These are phyloP conservation scores for Seira musarum DNA, from an alignment of 2,888 invertebrate genomes.

Conservation along the genomic window DNA sequence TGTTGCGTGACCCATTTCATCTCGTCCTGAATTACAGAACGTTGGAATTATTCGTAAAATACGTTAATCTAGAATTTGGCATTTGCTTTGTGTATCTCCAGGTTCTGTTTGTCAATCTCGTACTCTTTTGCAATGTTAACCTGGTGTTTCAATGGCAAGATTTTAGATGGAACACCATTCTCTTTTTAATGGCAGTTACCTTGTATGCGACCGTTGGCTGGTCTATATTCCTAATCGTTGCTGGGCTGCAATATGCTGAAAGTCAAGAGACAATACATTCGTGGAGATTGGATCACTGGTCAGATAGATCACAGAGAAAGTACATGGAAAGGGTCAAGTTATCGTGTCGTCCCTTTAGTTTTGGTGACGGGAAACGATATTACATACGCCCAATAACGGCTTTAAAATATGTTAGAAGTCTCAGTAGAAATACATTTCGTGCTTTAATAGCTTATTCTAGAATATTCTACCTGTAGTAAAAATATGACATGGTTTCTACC, in stretches of 20 bases:
- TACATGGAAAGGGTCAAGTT: background rate
- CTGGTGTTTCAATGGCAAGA: background rate
- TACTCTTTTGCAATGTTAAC: background rate
- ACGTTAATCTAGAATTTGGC: background rate
- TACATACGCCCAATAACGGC: background rate
- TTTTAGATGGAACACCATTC: too few relatives aligned
- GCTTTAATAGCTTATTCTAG: background rate
- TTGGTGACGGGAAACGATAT: conserved; percentile 13
- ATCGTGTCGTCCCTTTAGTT: background rate
- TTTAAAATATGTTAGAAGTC: background rate
- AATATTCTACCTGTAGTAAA: too few relatives aligned
- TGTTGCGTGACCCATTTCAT: background rate
- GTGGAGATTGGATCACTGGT: background rate
- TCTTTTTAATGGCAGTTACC: background rate
- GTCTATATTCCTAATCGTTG: background rate
- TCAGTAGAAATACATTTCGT: background rate
- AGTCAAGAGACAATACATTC: background rate
- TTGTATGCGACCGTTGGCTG: background rate
- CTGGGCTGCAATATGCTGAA: background rate
- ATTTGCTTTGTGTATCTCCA: background rate
- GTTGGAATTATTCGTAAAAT: background rate
- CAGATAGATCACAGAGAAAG: background rate
- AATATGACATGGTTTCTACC: too few relatives aligned
- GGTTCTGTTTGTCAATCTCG: background rate
- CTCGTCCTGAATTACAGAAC: background rate